Percentiles rank a stretch among this genome's conserved stretches.
Evolutionary conservation across 2,888 invertebrate genomes (phyloP).

Genomic region (Drosophila percnosoma): DNA sequence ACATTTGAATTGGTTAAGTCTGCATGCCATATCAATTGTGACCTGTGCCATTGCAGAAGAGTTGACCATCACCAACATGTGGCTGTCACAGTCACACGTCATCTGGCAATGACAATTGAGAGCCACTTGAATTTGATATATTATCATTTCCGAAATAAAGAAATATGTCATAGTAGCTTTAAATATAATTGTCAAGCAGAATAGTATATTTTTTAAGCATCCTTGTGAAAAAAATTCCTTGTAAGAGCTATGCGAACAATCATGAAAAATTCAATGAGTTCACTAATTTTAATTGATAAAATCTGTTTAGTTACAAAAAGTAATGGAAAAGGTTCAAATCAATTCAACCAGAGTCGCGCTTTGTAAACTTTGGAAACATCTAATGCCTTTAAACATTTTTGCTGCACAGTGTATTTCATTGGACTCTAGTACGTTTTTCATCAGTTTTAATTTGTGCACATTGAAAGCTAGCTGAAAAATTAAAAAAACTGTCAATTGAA

Average conservation of each 20-base stretch:
- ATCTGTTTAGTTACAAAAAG: neutral
- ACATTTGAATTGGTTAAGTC: constrained; percentile 8
- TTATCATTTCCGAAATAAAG: neutral
- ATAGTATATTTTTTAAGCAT: neutral
- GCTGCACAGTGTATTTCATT: neutral
- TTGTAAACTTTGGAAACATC: neutral
- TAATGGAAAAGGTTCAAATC: neutral
- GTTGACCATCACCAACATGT: constrained; percentile 19
- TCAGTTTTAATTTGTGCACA: neutral
- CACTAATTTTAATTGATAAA: neutral
- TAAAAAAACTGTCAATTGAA: neutral
- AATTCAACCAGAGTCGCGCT: neutral
- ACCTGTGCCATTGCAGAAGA: constrained; percentile 7
- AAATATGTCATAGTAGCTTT: neutral
- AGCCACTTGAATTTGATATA: constrained; percentile 32
- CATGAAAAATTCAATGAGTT: neutral
- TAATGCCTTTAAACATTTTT: neutral
- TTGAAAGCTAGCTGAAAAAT: neutral
- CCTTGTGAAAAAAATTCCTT: neutral
- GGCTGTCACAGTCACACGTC: constrained; percentile 19
- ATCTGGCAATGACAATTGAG: constrained; percentile 28
- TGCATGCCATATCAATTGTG: constrained; percentile 12
- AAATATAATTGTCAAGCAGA: neutral
- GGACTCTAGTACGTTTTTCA: neutral
- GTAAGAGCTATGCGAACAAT: neutral